Base-by-base conservation (phyloP, 35 echinoderm and acorn worm species). In the Stichopus chloronotus region DNA sequence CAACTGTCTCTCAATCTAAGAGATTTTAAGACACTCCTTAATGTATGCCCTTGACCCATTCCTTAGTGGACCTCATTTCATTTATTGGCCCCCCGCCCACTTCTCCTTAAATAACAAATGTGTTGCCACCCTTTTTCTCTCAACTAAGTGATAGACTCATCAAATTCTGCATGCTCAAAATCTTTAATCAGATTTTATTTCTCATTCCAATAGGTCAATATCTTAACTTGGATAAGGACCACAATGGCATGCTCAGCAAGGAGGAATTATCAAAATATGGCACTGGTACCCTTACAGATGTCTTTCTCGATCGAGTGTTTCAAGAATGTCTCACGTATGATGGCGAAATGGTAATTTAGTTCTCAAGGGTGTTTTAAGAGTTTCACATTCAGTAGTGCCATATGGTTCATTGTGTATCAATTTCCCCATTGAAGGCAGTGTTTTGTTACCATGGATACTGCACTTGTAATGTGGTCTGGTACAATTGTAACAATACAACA, bases 161-260 rank as follows among this genome's bases (percentile, higher is more conserved):
- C 1, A 43, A 43, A 43, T 43, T 43, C 30, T 43, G 30, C 30
- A 43, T 43, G 3, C 30, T 43, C 30, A 43, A 43, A 1, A 43
- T 43, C 30, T 43, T 43, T 43, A 43, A 43, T 43, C 30, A 43
- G 30, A 43, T 43, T 43, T 43, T 43, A 43, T 43, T 43, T 43
- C 30, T 43, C 30, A 43, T 43, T 43, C 30, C 30, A 43, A 14
- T 55, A 96, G 97, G 97, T 90, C 97, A 99, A 86, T 99, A 99
- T 72, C 79, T 98, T 11, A 98, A 98, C 52, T 88, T 99, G 12
- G 97, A 99, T 77, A 99, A 99, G 72, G 97, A 99, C 58, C 97
- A 99, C 71, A 99, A 99, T 94, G 97, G 97, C 25, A 99, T 96
- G 95, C 85, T 99, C 82, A 99, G 97, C 86, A 99, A 99, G 83